Evolutionary conservation across 2,888 invertebrate species (phyloP).

Genomic region (Tipula lateralis): DNA sequence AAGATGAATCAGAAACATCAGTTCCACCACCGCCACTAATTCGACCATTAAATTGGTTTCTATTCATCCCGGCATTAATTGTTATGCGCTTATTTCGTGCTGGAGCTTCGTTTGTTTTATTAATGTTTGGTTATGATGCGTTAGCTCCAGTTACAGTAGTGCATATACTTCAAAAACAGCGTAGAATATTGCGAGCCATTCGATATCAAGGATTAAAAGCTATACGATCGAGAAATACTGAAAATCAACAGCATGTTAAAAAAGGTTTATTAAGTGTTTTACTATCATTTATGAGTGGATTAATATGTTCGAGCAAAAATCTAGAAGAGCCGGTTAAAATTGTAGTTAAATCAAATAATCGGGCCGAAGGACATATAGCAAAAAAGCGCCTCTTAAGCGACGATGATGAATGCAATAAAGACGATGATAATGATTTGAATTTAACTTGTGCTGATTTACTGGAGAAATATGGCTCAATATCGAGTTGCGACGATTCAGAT

Average conservation of each 20-base stretch:
- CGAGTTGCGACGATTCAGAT: background rate
- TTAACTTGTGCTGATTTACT: slow-evolving; percentile 21
- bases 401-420: background rate
- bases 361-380: background rate
- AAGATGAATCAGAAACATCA: background rate
- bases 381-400: background rate
- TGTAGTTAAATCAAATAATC: background rate
- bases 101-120: slow-evolving; percentile 40
- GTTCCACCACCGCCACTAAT: slow-evolving; percentile 36
- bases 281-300: background rate
- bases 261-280: background rate
- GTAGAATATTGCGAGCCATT: slow-evolving; percentile 43
- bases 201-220: slow-evolving; percentile 41
- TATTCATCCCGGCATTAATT: slow-evolving; percentile 43
- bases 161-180: slow-evolving; percentile 43
- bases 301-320: background rate
- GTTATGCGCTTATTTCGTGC: slow-evolving; percentile 41
- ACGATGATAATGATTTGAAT: background rate
- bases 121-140: slow-evolving; percentile 43
- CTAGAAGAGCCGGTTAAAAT: background rate
- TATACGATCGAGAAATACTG: slow-evolving; percentile 38
- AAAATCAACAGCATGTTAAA: background rate
- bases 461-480: background rate
- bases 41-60: slow-evolving; percentile 45
- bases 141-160: slow-evolving; percentile 41